phyloP scores from a whole-genome alignment of 2,113 vertebrate genomes.

The Sylvietta virens region DNA sequence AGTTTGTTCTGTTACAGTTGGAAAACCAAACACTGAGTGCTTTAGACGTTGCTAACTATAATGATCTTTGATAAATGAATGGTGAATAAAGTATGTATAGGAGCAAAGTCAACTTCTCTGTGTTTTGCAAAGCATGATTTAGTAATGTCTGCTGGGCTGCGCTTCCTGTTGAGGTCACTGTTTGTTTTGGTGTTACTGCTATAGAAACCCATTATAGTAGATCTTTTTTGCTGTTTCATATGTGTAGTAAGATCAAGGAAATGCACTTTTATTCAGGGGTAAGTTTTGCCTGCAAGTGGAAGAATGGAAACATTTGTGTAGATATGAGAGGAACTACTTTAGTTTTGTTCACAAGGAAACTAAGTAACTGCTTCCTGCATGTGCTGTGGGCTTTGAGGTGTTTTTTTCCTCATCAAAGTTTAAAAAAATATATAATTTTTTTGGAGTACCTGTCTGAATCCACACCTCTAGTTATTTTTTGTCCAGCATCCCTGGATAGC shows the following conservation, averaged over 20 bases:
- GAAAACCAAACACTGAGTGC: neutral
- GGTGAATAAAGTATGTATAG: neutral
- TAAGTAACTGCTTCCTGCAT: neutral
- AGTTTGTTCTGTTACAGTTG: neutral
- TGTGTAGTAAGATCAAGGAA: neutral
- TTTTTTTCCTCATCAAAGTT: neutral
- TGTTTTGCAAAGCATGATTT: neutral
- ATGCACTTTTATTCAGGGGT: neutral
- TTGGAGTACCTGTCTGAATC: neutral
- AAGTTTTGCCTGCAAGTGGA: neutral
- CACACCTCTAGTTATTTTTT: neutral
- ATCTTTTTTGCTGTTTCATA: neutral
- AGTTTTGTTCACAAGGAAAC: neutral
- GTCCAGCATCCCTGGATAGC: neutral
- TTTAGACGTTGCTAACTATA: neutral
- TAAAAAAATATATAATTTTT: neutral
- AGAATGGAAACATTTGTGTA: neutral
- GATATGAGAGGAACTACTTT: neutral
- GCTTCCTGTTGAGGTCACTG: slow-evolving; percentile 54
- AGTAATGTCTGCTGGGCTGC: neutral
- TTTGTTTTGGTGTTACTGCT: slow-evolving; percentile 59
- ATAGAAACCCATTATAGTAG: slow-evolving; percentile 19
- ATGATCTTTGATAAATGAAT: neutral
- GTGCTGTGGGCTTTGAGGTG: neutral
- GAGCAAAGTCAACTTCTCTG: neutral